These are phyloP conservation scores for Drosophila asahinai DNA, from an alignment of 1,140 invertebrate genomes.

Conservation along the genomic window DNA sequence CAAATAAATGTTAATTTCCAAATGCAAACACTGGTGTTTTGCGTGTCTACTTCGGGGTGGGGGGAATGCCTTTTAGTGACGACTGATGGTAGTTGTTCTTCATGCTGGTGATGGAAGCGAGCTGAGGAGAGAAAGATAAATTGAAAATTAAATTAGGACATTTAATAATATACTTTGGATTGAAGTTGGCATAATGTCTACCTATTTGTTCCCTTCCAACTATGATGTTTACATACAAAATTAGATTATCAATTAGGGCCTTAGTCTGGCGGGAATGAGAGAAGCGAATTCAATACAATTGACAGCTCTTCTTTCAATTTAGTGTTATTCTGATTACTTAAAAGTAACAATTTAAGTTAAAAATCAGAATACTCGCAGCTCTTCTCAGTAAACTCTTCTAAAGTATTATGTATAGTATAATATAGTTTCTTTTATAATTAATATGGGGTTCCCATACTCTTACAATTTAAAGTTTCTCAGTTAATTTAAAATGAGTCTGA, in stretches of 20 bases:
- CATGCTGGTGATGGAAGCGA: constrained; percentile 28
- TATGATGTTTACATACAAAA: background rate
- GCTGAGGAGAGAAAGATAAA: constrained; percentile 16
- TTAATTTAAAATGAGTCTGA: no score
- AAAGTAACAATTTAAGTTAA: no score
- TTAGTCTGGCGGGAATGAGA: background rate
- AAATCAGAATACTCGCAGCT: no score
- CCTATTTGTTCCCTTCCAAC: background rate
- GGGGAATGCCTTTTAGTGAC: constrained; percentile 73
- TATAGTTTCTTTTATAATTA: no score
- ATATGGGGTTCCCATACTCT: no score
- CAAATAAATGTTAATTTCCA: constrained; percentile 51
- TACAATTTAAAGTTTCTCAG: no score
- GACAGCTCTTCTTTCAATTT: background rate
- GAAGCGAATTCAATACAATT: background rate
- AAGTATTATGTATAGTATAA: no score
- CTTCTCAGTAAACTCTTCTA: no score
- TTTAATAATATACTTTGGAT: background rate
- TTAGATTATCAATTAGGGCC: background rate
- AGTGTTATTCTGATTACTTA: background rate
- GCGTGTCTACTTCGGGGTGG: constrained; percentile 28
- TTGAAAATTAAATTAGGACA: background rate
- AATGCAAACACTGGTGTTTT: constrained; percentile 61
- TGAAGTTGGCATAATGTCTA: background rate
- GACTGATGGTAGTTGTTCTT: constrained; percentile 39